Evolutionary conservation across 2,797 vertebrate species (phyloP).

Genomic region (Sebastes iracundus): DNA sequence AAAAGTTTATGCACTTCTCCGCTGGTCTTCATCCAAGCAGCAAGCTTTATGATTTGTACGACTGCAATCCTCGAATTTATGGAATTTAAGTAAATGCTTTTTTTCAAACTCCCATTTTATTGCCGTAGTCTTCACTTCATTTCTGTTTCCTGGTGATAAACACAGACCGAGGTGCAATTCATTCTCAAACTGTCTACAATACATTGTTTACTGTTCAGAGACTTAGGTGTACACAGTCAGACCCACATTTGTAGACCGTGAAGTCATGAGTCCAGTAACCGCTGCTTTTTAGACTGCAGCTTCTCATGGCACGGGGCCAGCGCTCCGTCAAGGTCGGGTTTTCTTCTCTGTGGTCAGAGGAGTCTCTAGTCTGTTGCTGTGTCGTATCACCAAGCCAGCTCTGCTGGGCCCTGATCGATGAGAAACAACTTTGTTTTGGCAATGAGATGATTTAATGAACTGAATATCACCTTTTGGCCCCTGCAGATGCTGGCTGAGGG

Average conservation of each 20-base stretch:
- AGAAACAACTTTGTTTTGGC: conserved; percentile 66
- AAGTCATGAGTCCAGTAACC: conserved; percentile 65
- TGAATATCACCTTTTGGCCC: conserved; percentile 49
- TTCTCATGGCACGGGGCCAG: conserved; percentile 61
- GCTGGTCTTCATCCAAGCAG: conserved; percentile 66
- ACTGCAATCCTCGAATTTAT: conserved; percentile 57
- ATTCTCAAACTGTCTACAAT: conserved; percentile 24
- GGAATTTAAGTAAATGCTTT: conserved; percentile 46
- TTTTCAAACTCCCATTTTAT: conserved; percentile 35
- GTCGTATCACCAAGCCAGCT: conserved; percentile 51
- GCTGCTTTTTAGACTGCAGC: conserved; percentile 55
- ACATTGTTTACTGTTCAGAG: conserved; percentile 48
- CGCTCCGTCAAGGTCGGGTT: conserved; percentile 57
- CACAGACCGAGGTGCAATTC: conserved; percentile 10
- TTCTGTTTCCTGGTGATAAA: conserved; percentile 48
- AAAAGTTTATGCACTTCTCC: conserved; percentile 65
- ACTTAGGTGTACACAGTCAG: conserved; percentile 29
- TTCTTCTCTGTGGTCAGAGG: conserved; percentile 66
- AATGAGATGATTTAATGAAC: conserved; percentile 62
- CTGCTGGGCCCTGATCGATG: conserved; percentile 60
- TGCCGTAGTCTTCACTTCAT: conserved; percentile 35
- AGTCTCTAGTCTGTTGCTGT: conserved; percentile 46
- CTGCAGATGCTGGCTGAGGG: conserved; percentile 93
- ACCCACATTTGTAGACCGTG: conserved; percentile 66
- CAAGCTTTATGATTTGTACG: conserved; percentile 60